phyloP scores from a whole-genome alignment of 1,140 invertebrate genomes.

The Caenorhabditis brenneri region DNA sequence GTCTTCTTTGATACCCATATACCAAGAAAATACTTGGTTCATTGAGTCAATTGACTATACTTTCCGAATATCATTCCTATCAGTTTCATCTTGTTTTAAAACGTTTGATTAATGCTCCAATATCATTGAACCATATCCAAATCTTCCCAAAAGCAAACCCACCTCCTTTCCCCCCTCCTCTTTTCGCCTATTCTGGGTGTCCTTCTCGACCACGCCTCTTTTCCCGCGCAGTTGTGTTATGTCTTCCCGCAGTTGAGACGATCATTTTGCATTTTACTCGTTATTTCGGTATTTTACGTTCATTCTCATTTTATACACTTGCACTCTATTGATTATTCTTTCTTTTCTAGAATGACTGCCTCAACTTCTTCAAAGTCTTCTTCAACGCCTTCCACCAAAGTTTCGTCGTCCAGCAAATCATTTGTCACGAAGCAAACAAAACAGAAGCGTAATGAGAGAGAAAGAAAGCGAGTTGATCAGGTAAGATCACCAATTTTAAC shows the following conservation, averaged over 20 bases:
- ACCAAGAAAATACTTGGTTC: too few relatives aligned
- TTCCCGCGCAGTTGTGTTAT: background rate
- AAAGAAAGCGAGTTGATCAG: constrained; percentile 41
- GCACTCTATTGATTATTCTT: background rate
- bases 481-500: background rate
- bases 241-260: background rate
- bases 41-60: too few relatives aligned
- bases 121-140: too few relatives aligned
- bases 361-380: background rate
- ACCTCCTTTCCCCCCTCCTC: background rate
- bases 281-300: background rate
- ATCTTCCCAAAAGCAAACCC: background rate
- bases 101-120: too few relatives aligned
- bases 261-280: background rate
- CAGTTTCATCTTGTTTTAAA: too few relatives aligned
- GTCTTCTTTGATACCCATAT: too few relatives aligned
- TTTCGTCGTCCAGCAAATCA: background rate
- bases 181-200: background rate
- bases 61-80: too few relatives aligned
- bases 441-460: constrained; percentile 18
- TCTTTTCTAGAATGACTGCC: background rate
- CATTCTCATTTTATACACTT: background rate
- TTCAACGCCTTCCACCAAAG: background rate
- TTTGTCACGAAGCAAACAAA: background rate
- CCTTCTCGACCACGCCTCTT: constrained; percentile 2